A percentile compares a stretch with the other conserved stretches of the same genome.
Conservation (phyloP, 2,797 vertebrate genomes). For the Girardinus metallicus region DNA sequence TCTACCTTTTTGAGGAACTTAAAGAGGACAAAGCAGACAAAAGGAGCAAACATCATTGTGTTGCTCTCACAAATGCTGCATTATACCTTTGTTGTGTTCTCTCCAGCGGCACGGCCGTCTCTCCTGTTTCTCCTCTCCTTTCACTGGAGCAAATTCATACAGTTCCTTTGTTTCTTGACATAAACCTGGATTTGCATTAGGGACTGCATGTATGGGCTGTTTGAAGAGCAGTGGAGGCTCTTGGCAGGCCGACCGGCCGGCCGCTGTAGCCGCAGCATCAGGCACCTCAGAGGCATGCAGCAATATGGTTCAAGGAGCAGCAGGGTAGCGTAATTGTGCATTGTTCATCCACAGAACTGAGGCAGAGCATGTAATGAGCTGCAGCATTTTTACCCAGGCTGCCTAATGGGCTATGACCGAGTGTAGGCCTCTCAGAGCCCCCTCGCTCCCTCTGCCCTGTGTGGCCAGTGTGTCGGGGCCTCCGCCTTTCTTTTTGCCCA, state of each 20-base stretch:
- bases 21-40: slow-evolving; percentile 50
- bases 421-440: slow-evolving; percentile 66
- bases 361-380: slow-evolving; percentile 86
- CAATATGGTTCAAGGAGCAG: slow-evolving; percentile 72
- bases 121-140: slow-evolving; percentile 45
- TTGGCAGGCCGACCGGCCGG: slow-evolving; percentile 57
- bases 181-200: slow-evolving; percentile 72
- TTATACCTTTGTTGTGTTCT: slow-evolving; percentile 61
- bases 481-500: slow-evolving; percentile 52
- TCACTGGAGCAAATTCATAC: slow-evolving; percentile 65
- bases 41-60: slow-evolving; percentile 54
- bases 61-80: slow-evolving; percentile 57
- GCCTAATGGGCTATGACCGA: slow-evolving; percentile 84
- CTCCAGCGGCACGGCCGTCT: slow-evolving; percentile 39
- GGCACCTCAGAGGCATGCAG: slow-evolving; percentile 70
- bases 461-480: slow-evolving; percentile 62
- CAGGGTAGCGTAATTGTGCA: slow-evolving; percentile 82
- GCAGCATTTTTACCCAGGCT: slow-evolving; percentile 77
- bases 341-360: slow-evolving; percentile 85
- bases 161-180: slow-evolving; percentile 62
- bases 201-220: slow-evolving; percentile 63
- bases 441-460: slow-evolving; percentile 62
- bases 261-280: slow-evolving; percentile 61
- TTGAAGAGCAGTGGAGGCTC: slow-evolving; percentile 63
- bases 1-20: slow-evolving; percentile 45